Evolutionary conservation across 1,140 invertebrate genomes (phyloP).

Genomic region (Hyles euphorbiae): DNA sequence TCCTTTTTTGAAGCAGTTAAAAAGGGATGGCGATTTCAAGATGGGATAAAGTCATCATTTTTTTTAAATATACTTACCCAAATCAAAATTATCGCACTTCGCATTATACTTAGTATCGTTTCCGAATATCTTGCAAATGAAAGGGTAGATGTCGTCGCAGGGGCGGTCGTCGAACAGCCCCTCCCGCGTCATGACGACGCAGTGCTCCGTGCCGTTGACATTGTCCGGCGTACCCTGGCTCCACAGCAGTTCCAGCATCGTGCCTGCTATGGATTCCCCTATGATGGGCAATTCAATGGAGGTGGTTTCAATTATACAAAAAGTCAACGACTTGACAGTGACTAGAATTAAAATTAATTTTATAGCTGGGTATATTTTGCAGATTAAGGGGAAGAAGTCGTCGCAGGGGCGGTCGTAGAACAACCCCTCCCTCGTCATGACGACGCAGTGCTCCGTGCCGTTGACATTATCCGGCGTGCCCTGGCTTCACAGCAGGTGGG

Average conservation of each 20-base stretch:
- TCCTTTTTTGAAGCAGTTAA: too few relatives aligned
- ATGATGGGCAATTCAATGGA: not conserved
- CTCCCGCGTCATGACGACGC: slow-evolving; percentile 52
- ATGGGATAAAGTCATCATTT: too few relatives aligned
- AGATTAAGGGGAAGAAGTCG: slow-evolving; percentile 48
- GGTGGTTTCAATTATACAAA: not conserved
- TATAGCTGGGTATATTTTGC: slow-evolving; percentile 33
- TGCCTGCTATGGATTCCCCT: slow-evolving; percentile 45
- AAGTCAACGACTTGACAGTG: too few relatives aligned
- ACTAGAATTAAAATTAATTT: too few relatives aligned
- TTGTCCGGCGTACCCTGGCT: slow-evolving; percentile 46
- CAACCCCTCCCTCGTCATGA: slow-evolving; percentile 51
- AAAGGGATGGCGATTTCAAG: too few relatives aligned
- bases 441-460: slow-evolving; percentile 42
- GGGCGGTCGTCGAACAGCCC: slow-evolving; percentile 47
- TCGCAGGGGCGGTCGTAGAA: slow-evolving; percentile 45
- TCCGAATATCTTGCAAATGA: slow-evolving; percentile 51
- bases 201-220: slow-evolving; percentile 37
- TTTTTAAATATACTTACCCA: slow-evolving; percentile 21
- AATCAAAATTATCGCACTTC: slow-evolving; percentile 43
- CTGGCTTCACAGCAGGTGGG: slow-evolving; percentile 47
- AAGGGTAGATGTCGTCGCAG: slow-evolving; percentile 42
- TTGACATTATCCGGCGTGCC: slow-evolving; percentile 42
- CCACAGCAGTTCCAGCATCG: slow-evolving; percentile 45
- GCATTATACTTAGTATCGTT: slow-evolving; percentile 41